Base-by-base conservation (phyloP, 2,797 vertebrate genomes). In the Microchirus variegatus region DNA sequence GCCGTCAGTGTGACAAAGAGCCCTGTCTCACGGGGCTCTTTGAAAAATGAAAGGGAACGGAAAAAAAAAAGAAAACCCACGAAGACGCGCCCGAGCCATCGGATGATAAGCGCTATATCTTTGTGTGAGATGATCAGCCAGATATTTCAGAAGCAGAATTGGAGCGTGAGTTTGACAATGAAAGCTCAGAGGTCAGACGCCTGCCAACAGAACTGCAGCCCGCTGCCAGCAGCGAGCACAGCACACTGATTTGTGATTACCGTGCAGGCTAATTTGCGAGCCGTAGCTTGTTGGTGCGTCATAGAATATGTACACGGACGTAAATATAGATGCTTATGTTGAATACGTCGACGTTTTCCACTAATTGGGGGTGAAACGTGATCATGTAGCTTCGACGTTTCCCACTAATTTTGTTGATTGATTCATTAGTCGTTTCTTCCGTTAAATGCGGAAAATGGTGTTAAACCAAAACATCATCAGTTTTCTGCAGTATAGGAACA, bases 41-140 rank as follows among this genome's bases (percentile, higher is more conserved):
- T 49, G 44, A 54, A 43, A 49, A 10, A 3, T 37, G 2, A 11
- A 11, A 10, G 3, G 45, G 2, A 11, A 11, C 13, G 19, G 5
- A 50, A 55, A 37, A 41, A 31, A 53, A 64, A 62, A 53, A 45
- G 61, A 62, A 53, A 45, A 26, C 54, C 77, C 73, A 47, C 22
- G 48, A 59, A 61, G 55, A 61, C 10, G 10, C 6, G 48, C 42
- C 37, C 11, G 53, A 16, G 43, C 46, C 50, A 3, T 1, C n/a
- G 16, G 47, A 63, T 59, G 60, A 56, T 16, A 45, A 60, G 13
- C 48, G 57, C 57, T 56, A 31, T 50, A 41, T 53, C 63, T 54
- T 42, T 10, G 5, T 53, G 44, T 19, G 40, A 13, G 42, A 53
- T 53, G 55, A 70, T 78, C 54, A 78, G 52, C 54, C 46, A 50